A percentile compares a stretch with the other conserved stretches of the same genome.
phyloP scores from a whole-genome alignment of 2,888 invertebrate species.

The Notodonta dromedarius region DNA sequence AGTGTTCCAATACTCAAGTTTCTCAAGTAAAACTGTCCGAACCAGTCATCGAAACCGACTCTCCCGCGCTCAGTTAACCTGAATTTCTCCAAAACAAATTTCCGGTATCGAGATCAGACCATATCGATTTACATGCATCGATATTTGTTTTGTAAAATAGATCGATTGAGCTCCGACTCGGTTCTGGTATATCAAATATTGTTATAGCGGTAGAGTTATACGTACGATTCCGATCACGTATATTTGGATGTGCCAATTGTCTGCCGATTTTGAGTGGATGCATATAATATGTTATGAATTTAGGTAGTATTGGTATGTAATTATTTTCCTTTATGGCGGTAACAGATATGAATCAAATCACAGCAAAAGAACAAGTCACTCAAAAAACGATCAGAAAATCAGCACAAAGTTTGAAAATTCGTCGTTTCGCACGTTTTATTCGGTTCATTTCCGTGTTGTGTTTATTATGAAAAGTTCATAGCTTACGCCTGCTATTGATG shows the following conservation, averaged over 20 bases:
- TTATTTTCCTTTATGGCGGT: too few relatives aligned
- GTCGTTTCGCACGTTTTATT: too few relatives aligned
- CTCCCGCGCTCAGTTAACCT: conserved; percentile 34
- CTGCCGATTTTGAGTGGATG: conserved; percentile 16
- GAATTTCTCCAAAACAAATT: conserved; percentile 44
- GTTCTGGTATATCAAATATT: conserved; percentile 46
- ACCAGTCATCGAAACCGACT: conserved; percentile 7
- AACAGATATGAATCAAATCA: too few relatives aligned
- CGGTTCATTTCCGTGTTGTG: too few relatives aligned
- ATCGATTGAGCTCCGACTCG: conserved; percentile 11
- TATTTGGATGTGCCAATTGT: conserved; percentile 6
- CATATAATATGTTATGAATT: not conserved
- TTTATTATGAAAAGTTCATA: too few relatives aligned
- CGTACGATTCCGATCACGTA: not conserved
- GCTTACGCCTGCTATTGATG: too few relatives aligned
- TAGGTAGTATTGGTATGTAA: not conserved
- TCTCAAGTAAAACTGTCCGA: not conserved
- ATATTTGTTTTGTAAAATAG: conserved; percentile 27
- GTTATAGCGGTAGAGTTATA: conserved; percentile 26
- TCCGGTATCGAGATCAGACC: conserved; percentile 16
- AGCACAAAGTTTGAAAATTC: too few relatives aligned
- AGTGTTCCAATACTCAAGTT: too few relatives aligned
- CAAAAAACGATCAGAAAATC: too few relatives aligned
- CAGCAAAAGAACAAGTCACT: too few relatives aligned
- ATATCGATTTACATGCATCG: conserved; percentile 20